Conservation (phyloP, 2,888 invertebrate species). For the Cephus spinipes region DNA sequence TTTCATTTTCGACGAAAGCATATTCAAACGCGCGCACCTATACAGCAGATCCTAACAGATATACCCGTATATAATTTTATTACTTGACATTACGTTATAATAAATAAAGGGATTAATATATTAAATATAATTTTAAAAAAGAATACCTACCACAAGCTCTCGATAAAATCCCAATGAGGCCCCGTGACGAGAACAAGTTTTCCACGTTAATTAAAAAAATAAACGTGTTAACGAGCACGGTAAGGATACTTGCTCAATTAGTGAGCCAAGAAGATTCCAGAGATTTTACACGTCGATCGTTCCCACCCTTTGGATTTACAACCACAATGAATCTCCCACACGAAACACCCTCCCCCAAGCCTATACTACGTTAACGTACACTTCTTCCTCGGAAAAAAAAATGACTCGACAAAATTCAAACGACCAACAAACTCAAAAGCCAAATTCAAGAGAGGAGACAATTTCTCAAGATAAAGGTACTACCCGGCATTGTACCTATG, state of each 20-base stretch:
- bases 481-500: neutral
- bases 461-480: neutral
- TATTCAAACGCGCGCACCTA: no score
- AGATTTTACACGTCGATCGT: conserved; percentile 36
- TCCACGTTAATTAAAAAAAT: conserved; percentile 13
- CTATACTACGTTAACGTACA: neutral
- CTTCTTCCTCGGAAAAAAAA: no score
- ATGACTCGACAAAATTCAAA: neutral
- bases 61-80: no score
- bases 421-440: neutral
- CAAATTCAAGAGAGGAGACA: neutral
- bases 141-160: neutral
- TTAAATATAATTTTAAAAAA: neutral
- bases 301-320: conserved; percentile 11
- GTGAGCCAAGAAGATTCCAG: conserved; percentile 33
- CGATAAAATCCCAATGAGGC: neutral
- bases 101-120: neutral
- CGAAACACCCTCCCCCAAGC: neutral
- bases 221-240: conserved; percentile 16
- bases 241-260: conserved; percentile 37
- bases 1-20: no score
- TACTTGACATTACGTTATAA: neutral
- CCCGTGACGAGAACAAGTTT: neutral
- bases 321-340: neutral
- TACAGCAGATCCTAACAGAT: no score